Conservation (phyloP, 1,140 invertebrate genomes). For the Neodiprion virginianus region DNA sequence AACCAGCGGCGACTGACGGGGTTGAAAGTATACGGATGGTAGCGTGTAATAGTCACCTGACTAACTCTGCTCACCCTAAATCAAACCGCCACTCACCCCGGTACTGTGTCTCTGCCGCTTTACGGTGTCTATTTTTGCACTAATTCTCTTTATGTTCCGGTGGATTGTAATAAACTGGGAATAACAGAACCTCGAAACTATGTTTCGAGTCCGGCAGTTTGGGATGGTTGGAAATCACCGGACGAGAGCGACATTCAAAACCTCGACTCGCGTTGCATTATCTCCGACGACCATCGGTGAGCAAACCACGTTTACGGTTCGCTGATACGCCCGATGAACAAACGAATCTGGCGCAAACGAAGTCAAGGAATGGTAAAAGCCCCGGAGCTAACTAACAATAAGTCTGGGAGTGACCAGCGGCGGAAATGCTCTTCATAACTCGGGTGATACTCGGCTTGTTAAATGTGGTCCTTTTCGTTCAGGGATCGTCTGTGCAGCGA, state of each 20-base stretch:
- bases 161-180: no score
- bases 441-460: neutral
- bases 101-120: no score
- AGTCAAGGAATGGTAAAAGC: slow-evolving; percentile 14
- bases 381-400: neutral
- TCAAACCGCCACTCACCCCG: neutral
- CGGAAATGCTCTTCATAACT: slow-evolving; percentile 45
- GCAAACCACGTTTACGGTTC: neutral
- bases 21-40: neutral
- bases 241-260: no score
- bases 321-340: neutral
- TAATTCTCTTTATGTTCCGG: no score
- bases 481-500: neutral
- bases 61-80: neutral
- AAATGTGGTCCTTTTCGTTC: neutral
- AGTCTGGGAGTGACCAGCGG: slow-evolving; percentile 22
- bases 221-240: no score
- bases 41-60: neutral
- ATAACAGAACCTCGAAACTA: no score
- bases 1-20: neutral
- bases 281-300: neutral
- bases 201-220: no score
- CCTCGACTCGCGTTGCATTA: no score
- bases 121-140: no score
- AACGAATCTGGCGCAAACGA: neutral